phyloP scores from a whole-genome alignment of 2,113 vertebrate genomes.

The Piliocolobus tephrosceles region DNA sequence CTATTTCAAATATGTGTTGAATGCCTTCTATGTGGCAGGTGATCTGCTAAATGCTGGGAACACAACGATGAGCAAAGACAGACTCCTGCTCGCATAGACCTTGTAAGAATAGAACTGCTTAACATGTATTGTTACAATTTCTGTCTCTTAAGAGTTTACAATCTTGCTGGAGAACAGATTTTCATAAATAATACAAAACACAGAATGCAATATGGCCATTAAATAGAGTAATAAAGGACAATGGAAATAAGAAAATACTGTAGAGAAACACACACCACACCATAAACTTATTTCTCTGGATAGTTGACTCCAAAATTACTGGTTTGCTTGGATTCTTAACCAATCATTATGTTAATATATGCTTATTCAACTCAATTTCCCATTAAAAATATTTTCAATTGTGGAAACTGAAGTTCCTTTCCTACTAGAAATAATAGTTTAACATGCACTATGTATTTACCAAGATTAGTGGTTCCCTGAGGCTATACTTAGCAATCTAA shows the following conservation, averaged over 20 bases:
- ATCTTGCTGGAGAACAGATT: background rate
- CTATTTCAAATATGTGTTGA: conserved; percentile 17
- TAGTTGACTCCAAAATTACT: conserved; percentile 22
- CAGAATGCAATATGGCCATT: background rate
- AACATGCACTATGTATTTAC: background rate
- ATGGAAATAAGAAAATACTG: background rate
- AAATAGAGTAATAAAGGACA: background rate
- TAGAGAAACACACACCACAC: background rate
- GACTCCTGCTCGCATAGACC: background rate
- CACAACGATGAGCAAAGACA: background rate
- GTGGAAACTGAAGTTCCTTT: conserved; percentile 14
- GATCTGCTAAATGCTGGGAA: background rate
- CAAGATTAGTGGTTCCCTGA: conserved; percentile 1
- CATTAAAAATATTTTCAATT: conserved; percentile 31
- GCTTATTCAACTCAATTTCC: conserved; percentile 1
- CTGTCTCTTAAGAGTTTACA: background rate
- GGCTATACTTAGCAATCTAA: background rate
- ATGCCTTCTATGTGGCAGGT: background rate
- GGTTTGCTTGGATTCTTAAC: conserved; percentile 31
- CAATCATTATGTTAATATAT: background rate
- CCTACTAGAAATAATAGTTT: background rate
- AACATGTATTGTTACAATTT: background rate
- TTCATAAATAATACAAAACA: background rate
- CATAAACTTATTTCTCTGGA: background rate
- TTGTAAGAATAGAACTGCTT: background rate